Percentiles rank a stretch among this genome's conserved stretches.
phyloP scores from a whole-genome alignment of 2,888 invertebrate genomes.

The Altica lythri region DNA sequence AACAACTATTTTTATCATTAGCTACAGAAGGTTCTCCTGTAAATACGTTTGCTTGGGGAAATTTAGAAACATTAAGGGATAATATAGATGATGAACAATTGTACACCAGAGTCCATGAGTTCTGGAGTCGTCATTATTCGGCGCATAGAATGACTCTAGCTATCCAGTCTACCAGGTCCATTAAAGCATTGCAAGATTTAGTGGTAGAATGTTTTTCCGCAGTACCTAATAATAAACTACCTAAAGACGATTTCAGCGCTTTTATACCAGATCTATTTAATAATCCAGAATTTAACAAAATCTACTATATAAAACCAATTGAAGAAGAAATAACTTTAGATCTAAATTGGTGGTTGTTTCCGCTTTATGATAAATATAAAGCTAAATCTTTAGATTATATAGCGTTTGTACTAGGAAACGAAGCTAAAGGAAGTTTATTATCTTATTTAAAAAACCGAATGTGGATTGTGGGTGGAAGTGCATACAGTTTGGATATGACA shows the following conservation, averaged over 20 bases:
- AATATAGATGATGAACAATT: constrained; percentile 69
- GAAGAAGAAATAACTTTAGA: constrained; percentile 59
- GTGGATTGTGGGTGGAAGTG: constrained; percentile 4
- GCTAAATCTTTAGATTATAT: constrained; percentile 78
- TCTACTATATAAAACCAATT: constrained; percentile 77
- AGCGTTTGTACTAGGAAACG: constrained; percentile 79
- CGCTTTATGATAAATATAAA: constrained; percentile 69
- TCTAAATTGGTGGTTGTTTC: constrained; percentile 62
- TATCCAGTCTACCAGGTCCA: constrained; percentile 71
- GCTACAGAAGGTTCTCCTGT: constrained; percentile 74
- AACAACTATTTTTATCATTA: constrained; percentile 74
- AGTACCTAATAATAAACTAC: constrained; percentile 70
- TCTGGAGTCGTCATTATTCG: constrained; percentile 78
- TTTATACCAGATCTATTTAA: constrained; percentile 64
- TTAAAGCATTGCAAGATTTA: constrained; percentile 68
- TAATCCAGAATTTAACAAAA: constrained; percentile 66
- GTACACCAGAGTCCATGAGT: constrained; percentile 72
- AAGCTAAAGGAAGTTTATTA: constrained; percentile 83
- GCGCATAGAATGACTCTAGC: constrained; percentile 87
- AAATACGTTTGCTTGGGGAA: constrained; percentile 80
- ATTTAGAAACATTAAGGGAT: constrained; percentile 72
- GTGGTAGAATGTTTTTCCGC: constrained; percentile 69
- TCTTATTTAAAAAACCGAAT: constrained; percentile 68
- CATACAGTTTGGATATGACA: constrained; percentile 69
- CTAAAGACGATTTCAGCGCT: constrained; percentile 64